Evolutionary conservation across 2,888 invertebrate genomes (phyloP), one percentile per base, ranked within the genome.

Genomic region (Chydorus sphaericus): DNA sequence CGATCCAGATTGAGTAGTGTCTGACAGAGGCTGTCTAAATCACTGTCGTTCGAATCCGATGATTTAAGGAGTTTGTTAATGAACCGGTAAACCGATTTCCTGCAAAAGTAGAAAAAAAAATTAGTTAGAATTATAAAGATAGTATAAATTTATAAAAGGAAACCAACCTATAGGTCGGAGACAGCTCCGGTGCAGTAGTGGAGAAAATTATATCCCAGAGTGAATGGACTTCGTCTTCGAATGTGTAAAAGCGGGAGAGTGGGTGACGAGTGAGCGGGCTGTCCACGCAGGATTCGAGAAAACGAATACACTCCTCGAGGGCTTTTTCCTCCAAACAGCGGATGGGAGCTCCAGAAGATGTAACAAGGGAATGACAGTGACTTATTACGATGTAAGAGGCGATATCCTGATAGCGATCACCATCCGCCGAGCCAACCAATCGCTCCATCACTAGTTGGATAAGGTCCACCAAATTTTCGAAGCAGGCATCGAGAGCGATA

Each of bases 261-360:
- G 92, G 91, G 63, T 81, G 78, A 60, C 85, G 77, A 0, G 90
- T 91, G 0, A 84, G 78, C 0, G 83, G 77, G 59, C 85, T 85
- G 55, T 91, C 90, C 23, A 93, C 69, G 61, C 90, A 79, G 64
- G 82, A 82, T 67, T 90, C 89, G 80, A 92, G 84, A 65, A 89
- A 91, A 63, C 82, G 83, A 23, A 89, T 74, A 71, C 85, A 79
- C 60, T 80, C 78, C 59, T 79, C 77, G 39, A 79, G 66, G 50
- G 79, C 76, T 61, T 77, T 77, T 62, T 81, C 82, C 63, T 80
- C 77, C 14, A 82, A 30, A 71, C 60, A 70, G 69, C 72, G 69
- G 39, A 36, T 62, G 60, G 60, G 28, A 14, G 44, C 44, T 7
- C 67, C 64, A 61, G 66, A 66, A 31, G 66, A 79, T 36, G 80